These are phyloP conservation scores for Enteromius trimaculatus DNA, from an alignment of 2,797 vertebrate genomes.

Conservation along the genomic window DNA sequence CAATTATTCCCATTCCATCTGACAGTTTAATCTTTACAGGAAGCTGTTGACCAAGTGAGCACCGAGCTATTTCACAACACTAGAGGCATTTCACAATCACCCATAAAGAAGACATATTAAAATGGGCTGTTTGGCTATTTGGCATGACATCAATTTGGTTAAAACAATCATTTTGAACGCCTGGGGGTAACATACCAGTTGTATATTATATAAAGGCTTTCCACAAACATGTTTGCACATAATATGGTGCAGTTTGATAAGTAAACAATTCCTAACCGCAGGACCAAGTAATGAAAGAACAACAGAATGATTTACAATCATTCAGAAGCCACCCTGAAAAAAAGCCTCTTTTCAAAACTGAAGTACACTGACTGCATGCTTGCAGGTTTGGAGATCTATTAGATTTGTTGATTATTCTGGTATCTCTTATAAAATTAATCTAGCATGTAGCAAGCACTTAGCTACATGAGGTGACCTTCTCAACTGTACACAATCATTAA, in stretches of 20 bases:
- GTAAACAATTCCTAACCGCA: slow-evolving; percentile 3
- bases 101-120: background rate
- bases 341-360: background rate
- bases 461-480: background rate
- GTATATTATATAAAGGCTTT: slow-evolving; percentile 2
- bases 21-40: slow-evolving; percentile 40
- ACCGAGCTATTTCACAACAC: slow-evolving; percentile 21
- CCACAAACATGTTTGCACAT: background rate
- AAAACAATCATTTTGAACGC: slow-evolving; percentile 15
- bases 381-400: background rate
- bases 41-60: slow-evolving; percentile 22
- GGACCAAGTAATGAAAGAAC: background rate
- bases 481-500: no score
- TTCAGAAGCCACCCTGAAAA: background rate
- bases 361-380: background rate
- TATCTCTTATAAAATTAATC: background rate
- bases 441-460: background rate
- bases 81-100: slow-evolving; percentile 30
- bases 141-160: slow-evolving; percentile 22
- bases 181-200: background rate
- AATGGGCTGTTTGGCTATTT: slow-evolving; percentile 28
- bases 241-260: background rate
- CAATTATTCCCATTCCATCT: slow-evolving; percentile 47
- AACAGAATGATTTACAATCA: background rate
- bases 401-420: background rate